phyloP scores from a whole-genome alignment of 2,113 vertebrate species.

The Apus apus region DNA sequence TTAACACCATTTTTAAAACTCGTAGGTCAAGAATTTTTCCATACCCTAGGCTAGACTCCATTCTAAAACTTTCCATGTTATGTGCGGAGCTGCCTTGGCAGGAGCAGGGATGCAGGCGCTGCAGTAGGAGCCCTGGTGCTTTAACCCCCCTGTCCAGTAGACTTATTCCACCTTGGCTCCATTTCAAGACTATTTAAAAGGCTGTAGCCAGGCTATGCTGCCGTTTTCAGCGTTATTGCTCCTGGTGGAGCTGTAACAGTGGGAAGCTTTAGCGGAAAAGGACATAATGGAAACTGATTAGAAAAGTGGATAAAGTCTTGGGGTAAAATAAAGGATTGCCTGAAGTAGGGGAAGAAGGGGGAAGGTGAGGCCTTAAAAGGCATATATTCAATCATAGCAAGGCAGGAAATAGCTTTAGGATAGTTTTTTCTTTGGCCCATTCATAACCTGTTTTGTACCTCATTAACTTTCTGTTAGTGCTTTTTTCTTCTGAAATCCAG shows the following conservation, averaged over 20 bases:
- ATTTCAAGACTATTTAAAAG: conserved; percentile 39
- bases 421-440: conserved; percentile 53
- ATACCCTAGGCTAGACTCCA: neutral
- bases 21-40: conserved; percentile 12
- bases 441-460: conserved; percentile 67
- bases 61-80: conserved; percentile 42
- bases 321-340: conserved; percentile 34
- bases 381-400: conserved; percentile 32
- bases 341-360: neutral
- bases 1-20: neutral
- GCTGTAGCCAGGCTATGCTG: neutral
- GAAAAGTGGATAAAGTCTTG: conserved; percentile 39
- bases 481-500: conserved; percentile 31
- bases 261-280: conserved; percentile 45
- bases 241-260: conserved; percentile 49
- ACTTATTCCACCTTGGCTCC: conserved; percentile 38
- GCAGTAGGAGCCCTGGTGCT: neutral
- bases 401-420: conserved; percentile 61
- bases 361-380: conserved; percentile 38
- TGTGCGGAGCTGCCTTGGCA: conserved; percentile 33
- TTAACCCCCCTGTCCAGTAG: neutral
- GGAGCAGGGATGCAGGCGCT: neutral
- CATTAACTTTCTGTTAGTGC: conserved; percentile 64
- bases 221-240: neutral
- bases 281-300: conserved; percentile 65